phyloP scores from a whole-genome alignment of 2,888 invertebrate species.

The Hirtodrosophila confusa region DNA sequence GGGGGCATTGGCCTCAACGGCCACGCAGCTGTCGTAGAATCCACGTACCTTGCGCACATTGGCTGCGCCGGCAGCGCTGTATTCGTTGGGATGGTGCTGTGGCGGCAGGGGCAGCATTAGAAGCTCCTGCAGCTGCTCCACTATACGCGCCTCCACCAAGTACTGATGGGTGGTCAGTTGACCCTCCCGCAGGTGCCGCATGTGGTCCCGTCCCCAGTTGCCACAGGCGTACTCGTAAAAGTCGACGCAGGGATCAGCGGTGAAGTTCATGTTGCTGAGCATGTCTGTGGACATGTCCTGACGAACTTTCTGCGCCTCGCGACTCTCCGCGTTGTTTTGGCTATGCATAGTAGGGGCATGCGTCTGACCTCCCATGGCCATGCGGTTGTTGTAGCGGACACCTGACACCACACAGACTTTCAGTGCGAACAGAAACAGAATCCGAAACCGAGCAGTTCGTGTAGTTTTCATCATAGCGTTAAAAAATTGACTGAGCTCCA shows the following conservation, averaged over 20 bases:
- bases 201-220: constrained; percentile 71
- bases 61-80: constrained; percentile 18
- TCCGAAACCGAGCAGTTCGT: constrained; percentile 12
- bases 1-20: constrained; percentile 46
- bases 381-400: constrained; percentile 26
- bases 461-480: constrained; percentile 59
- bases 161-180: constrained; percentile 61
- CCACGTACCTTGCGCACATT: constrained; percentile 70
- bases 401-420: background rate
- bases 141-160: constrained; percentile 57
- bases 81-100: constrained; percentile 42
- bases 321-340: constrained; percentile 23
- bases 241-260: constrained; percentile 77
- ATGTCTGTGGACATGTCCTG: constrained; percentile 50
- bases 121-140: constrained; percentile 62
- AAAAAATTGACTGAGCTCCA: constrained; percentile 46
- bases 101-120: constrained; percentile 49
- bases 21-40: constrained; percentile 76
- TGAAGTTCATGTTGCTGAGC: constrained; percentile 72
- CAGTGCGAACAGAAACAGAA: constrained; percentile 11
- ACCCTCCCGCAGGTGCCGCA: constrained; percentile 42
- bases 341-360: constrained; percentile 11
- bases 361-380: background rate
- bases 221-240: constrained; percentile 82
- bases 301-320: constrained; percentile 46